Percentiles rank a stretch among this genome's conserved stretches.
Conservation (phyloP, 2,888 invertebrate species). For the Ennomos erosarius region DNA sequence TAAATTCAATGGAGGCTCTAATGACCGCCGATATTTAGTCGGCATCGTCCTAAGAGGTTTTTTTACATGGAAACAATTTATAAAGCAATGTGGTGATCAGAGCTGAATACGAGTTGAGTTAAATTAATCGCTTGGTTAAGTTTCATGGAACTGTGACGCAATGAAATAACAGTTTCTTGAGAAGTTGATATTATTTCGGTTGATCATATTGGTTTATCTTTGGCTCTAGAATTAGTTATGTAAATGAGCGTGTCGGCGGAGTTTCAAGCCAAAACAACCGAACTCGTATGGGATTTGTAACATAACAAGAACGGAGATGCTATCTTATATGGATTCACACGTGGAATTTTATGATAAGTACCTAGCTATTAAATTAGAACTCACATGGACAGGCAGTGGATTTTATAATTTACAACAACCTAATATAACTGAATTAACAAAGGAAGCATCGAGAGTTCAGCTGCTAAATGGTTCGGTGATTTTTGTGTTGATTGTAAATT, state of each 20-base stretch:
- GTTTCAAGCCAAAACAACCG: conserved; percentile 40
- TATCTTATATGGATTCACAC: conserved; percentile 28
- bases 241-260: conserved; percentile 42
- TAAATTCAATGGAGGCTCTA: conserved; percentile 54
- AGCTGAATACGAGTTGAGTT: conserved; percentile 45
- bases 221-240: conserved; percentile 43
- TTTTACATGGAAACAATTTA: conserved; percentile 53
- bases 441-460: no score
- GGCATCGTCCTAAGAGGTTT: conserved; percentile 46
- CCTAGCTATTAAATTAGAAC: no score
- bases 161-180: conserved; percentile 32
- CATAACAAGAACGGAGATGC: conserved; percentile 18
- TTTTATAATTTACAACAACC: no score
- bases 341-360: conserved; percentile 10
- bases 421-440: no score
- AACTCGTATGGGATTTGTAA: conserved; percentile 32
- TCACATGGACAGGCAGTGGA: no score
- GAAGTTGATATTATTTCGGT: conserved; percentile 23
- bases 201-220: conserved; percentile 36
- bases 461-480: no score
- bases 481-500: no score
- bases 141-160: conserved; percentile 51
- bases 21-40: conserved; percentile 51
- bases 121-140: conserved; percentile 48
- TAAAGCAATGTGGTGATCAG: conserved; percentile 50